Evolutionary conservation across 2,797 vertebrate species (phyloP).

Genomic region (Chrosomus eos): DNA sequence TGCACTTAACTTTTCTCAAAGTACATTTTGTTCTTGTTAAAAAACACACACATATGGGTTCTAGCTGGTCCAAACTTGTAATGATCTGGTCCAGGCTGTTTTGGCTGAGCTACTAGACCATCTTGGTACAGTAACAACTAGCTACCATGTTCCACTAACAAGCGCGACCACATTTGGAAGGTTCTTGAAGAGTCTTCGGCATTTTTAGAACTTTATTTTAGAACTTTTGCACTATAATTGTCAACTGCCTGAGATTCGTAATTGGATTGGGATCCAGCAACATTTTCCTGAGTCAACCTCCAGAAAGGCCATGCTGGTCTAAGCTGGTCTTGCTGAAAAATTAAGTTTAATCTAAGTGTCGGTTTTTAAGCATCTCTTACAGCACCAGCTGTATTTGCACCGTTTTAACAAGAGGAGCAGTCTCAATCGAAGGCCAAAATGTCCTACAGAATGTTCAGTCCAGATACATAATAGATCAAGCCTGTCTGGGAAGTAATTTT

Average conservation of each 20-base stretch:
- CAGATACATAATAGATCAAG: constrained; percentile 27
- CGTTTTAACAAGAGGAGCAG: constrained; percentile 18
- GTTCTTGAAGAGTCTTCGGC: not conserved
- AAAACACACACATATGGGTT: not conserved
- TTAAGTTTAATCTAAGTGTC: not conserved
- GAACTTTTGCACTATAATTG: not conserved
- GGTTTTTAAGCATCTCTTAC: not conserved
- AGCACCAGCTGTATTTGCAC: not conserved
- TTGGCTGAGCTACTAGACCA: not conserved
- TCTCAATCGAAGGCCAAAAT: constrained; percentile 2
- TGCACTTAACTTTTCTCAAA: not conserved
- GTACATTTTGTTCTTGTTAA: not conserved
- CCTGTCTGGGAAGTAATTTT: constrained; percentile 8
- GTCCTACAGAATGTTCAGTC: constrained; percentile 28
- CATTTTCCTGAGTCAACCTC: not conserved
- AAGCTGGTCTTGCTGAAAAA: not conserved
- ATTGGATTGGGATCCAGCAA: not conserved
- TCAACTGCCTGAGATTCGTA: not conserved
- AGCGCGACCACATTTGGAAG: not conserved
- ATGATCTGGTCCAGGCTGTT: not conserved
- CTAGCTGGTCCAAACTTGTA: not conserved
- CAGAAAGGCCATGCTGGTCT: not conserved
- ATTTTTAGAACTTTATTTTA: not conserved
- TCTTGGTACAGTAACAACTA: not conserved
- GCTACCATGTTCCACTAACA: not conserved